Evolutionary conservation across 1,140 invertebrate species (phyloP).

Genomic region (Scaptomyza graminum): DNA sequence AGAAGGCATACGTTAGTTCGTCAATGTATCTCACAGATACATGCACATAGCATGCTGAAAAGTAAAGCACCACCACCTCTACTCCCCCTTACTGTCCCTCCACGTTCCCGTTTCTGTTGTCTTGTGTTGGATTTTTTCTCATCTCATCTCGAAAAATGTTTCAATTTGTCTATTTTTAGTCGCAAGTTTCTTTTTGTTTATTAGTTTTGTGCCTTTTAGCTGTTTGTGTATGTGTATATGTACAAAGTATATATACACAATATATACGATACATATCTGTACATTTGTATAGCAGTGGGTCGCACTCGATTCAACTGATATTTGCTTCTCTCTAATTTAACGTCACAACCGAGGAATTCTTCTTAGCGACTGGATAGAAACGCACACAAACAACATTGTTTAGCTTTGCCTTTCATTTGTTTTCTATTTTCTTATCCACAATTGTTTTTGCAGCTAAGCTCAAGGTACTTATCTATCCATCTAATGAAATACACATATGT

Average conservation of each 20-base stretch:
- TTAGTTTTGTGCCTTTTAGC: slow-evolving; percentile 65
- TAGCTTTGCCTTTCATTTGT: slow-evolving; percentile 57
- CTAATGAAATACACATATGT: not conserved
- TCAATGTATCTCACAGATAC: slow-evolving; percentile 56
- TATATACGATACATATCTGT: slow-evolving; percentile 25
- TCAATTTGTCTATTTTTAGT: slow-evolving; percentile 81
- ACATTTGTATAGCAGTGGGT: slow-evolving; percentile 65
- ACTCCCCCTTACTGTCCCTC: slow-evolving; percentile 26
- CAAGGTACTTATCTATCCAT: slow-evolving; percentile 46
- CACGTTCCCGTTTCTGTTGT: slow-evolving; percentile 33
- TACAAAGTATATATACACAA: slow-evolving; percentile 40
- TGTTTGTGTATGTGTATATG: slow-evolving; percentile 30
- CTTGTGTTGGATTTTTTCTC: slow-evolving; percentile 63
- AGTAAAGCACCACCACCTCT: slow-evolving; percentile 42
- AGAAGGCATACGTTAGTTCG: slow-evolving; percentile 15
- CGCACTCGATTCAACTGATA: slow-evolving; percentile 55
- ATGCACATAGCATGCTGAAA: slow-evolving; percentile 7
- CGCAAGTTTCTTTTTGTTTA: slow-evolving; percentile 81
- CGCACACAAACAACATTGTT: slow-evolving; percentile 49
- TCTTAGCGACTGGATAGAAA: slow-evolving; percentile 49
- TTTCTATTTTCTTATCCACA: slow-evolving; percentile 27
- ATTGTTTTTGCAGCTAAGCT: slow-evolving; percentile 51
- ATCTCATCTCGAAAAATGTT: slow-evolving; percentile 76
- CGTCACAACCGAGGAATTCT: slow-evolving; percentile 76
- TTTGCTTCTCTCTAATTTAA: slow-evolving; percentile 64